Conservation (phyloP, 2,797 vertebrate genomes). For the Chloroceryle amazona region DNA sequence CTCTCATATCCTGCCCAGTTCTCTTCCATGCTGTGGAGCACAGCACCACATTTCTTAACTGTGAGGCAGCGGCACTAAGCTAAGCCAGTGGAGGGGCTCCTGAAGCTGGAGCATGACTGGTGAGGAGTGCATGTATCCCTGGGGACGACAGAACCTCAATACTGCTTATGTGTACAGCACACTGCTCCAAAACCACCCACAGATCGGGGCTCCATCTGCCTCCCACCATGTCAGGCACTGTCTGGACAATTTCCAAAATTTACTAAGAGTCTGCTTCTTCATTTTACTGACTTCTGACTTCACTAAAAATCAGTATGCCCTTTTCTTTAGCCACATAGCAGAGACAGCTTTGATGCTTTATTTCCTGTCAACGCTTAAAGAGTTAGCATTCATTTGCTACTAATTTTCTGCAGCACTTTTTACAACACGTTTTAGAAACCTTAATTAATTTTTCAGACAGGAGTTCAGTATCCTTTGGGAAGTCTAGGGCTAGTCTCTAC, state of each 20-base stretch:
- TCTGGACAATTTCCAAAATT: background rate
- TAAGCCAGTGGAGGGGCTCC: background rate
- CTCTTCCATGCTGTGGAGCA: background rate
- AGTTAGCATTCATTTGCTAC: background rate
- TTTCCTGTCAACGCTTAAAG: background rate
- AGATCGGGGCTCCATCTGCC: background rate
- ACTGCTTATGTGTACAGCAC: background rate
- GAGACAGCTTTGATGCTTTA: background rate
- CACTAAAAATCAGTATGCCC: background rate
- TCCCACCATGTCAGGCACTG: background rate
- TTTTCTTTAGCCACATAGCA: background rate
- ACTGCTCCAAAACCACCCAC: accelerated
- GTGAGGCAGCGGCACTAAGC: background rate
- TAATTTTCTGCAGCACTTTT: background rate
- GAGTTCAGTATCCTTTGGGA: background rate
- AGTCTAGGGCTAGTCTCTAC: background rate
- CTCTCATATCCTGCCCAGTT: background rate
- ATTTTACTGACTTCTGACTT: background rate
- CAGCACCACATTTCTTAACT: accelerated
- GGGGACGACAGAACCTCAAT: accelerated
- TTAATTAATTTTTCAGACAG: conserved; percentile 4
- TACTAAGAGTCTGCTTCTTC: background rate
- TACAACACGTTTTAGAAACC: background rate
- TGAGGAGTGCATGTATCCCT: accelerated
- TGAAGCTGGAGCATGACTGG: background rate